A percentile compares a stretch with the other conserved stretches of the same genome.
Conservation (phyloP, 2,888 invertebrate species). For the Tenthredo distinguenda region DNA sequence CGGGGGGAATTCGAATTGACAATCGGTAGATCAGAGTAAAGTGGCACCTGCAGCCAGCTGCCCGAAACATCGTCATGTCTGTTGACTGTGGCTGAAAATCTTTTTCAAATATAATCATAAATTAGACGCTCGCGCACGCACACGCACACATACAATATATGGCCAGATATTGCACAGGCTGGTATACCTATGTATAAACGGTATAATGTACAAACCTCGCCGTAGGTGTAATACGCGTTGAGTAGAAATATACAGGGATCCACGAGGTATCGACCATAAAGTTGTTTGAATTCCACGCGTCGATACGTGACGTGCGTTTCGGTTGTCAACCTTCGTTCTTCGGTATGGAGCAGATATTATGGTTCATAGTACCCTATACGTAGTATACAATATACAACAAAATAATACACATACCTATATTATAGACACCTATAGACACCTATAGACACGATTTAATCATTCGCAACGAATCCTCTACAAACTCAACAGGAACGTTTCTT, state of each 20-base stretch:
- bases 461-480: not conserved
- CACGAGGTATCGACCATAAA: not conserved
- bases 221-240: not conserved
- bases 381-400: not conserved
- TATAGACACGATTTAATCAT: constrained; percentile 3
- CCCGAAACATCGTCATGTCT: not conserved
- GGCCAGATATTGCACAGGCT: not conserved
- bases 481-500: constrained; percentile 1
- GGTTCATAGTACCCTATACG: not conserved
- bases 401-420: not conserved
- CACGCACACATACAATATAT: too few relatives aligned
- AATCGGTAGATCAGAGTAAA: constrained; percentile 21
- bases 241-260: not conserved
- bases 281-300: constrained; percentile 31
- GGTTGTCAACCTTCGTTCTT: constrained; percentile 10
- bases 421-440: not conserved
- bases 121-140: too few relatives aligned
- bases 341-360: not conserved
- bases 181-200: not conserved
- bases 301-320: constrained; percentile 18
- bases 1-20: not conserved
- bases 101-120: not conserved
- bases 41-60: not conserved
- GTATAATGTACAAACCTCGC: not conserved
- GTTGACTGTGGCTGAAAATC: not conserved